phyloP scores from a whole-genome alignment of 1,140 invertebrate species.

The Drosophila lowei region DNA sequence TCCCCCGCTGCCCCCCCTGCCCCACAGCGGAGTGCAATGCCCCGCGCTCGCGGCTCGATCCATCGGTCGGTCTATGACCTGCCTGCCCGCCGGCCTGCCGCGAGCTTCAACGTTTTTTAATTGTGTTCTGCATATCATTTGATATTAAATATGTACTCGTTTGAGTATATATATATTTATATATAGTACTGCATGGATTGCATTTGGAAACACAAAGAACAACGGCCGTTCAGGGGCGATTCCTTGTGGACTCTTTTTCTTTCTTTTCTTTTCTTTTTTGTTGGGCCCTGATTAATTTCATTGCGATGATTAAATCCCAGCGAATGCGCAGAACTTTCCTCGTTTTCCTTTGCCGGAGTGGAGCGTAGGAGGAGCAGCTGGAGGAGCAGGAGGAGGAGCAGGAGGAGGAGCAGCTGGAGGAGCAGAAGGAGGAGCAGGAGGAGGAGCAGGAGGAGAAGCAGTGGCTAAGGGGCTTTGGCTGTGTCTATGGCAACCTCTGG shows the following conservation, averaged over 20 bases:
- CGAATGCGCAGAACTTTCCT: constrained; percentile 33
- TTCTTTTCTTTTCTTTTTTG: neutral
- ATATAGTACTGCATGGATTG: neutral
- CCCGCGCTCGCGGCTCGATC: constrained; percentile 25
- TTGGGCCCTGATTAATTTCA: constrained; percentile 41
- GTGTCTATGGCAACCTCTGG: too few species aligned
- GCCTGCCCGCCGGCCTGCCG: constrained; percentile 47
- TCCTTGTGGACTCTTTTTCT: constrained; percentile 16
- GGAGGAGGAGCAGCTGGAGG: too few species aligned
- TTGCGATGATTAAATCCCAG: constrained; percentile 50
- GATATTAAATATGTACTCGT: constrained; percentile 56
- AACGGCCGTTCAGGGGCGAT: constrained; percentile 1
- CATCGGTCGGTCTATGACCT: constrained; percentile 52
- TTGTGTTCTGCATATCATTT: constrained; percentile 72
- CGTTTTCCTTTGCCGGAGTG: constrained; percentile 15
- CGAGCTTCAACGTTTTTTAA: constrained; percentile 65
- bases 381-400: too few species aligned
- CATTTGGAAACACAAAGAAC: constrained; percentile 3
- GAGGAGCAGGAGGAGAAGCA: too few species aligned
- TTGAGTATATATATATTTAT: neutral
- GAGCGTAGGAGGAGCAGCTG: neutral
- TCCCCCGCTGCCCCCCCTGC: constrained; percentile 1
- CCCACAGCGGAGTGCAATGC: constrained; percentile 50
- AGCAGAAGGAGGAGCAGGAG: too few species aligned
- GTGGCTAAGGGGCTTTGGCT: too few species aligned